phyloP scores from a whole-genome alignment of 1,140 invertebrate species.

The Notospermus geniculatus region DNA sequence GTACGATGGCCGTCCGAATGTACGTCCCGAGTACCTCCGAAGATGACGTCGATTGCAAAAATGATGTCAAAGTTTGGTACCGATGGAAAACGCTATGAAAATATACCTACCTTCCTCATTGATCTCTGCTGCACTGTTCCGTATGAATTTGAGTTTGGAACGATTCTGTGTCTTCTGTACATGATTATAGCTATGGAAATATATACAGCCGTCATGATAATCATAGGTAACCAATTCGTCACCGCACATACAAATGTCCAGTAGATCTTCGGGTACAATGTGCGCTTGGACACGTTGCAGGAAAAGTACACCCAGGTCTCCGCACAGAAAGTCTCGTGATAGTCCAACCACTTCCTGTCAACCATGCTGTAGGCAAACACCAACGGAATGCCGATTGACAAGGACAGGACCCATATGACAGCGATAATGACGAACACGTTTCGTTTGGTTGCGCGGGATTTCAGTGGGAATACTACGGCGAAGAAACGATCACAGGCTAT shows the following conservation, averaged over 20 bases:
- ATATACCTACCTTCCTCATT: background rate
- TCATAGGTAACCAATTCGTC: conserved; percentile 50
- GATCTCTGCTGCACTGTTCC: background rate
- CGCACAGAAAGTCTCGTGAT: conserved; percentile 38
- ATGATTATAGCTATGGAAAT: conserved; percentile 28
- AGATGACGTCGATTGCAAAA: no score
- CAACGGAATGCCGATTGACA: conserved; percentile 51
- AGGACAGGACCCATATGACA: conserved; percentile 53
- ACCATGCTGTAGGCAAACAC: conserved; percentile 47
- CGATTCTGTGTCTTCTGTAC: background rate
- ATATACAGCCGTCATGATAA: conserved; percentile 49
- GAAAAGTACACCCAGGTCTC: conserved; percentile 29
- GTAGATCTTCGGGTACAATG: conserved; percentile 38
- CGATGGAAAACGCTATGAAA: no score
- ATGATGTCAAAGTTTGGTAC: no score
- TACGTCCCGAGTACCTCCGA: no score
- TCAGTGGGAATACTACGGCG: conserved; percentile 58
- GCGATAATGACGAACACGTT: conserved; percentile 49
- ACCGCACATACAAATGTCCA: conserved; percentile 41
- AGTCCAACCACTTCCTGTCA: conserved; percentile 35
- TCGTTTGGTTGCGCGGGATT: conserved; percentile 53
- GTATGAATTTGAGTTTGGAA: background rate
- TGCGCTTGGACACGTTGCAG: conserved; percentile 6
- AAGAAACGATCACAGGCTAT: conserved; percentile 59
- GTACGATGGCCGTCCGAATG: no score